Evolutionary conservation across 2,888 invertebrate genomes (phyloP).

Genomic region (Scaptomyza caliginosa): DNA sequence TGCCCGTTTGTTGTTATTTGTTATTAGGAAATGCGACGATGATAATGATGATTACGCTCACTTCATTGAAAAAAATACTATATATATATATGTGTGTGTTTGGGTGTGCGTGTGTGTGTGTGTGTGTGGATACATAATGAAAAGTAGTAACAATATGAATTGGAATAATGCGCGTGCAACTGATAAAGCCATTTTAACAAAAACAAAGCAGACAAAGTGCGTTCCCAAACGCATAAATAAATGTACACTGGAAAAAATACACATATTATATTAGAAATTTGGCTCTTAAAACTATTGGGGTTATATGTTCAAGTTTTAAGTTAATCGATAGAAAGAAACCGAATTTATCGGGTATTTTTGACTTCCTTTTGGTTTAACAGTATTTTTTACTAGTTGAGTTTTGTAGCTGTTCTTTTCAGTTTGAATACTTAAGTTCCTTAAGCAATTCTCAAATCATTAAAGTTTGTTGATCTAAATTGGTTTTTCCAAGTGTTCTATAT

Average conservation of each 20-base stretch:
- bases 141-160: constrained; percentile 21
- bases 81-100: neutral
- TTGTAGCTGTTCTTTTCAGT: too few relatives aligned
- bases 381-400: too few relatives aligned
- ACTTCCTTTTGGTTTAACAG: too few relatives aligned
- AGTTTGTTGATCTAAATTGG: too few relatives aligned
- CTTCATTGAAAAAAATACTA: constrained; percentile 15
- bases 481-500: neutral
- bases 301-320: too few relatives aligned
- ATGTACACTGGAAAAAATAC: neutral
- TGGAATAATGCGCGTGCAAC: constrained; percentile 36
- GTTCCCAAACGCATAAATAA: constrained; percentile 5
- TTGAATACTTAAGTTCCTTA: too few relatives aligned
- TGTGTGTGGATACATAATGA: constrained; percentile 20
- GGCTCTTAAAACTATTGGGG: too few relatives aligned
- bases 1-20: neutral
- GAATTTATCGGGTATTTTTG: too few relatives aligned
- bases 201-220: constrained; percentile 37
- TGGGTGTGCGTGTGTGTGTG: neutral
- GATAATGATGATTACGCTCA: neutral
- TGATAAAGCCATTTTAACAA: constrained; percentile 40
- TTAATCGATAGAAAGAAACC: too few relatives aligned
- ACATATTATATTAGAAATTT: too few relatives aligned
- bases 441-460: too few relatives aligned
- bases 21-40: constrained; percentile 11